These are phyloP conservation scores for Agrilus mali DNA, from an alignment of 2,888 invertebrate species.

Conservation along the genomic window DNA sequence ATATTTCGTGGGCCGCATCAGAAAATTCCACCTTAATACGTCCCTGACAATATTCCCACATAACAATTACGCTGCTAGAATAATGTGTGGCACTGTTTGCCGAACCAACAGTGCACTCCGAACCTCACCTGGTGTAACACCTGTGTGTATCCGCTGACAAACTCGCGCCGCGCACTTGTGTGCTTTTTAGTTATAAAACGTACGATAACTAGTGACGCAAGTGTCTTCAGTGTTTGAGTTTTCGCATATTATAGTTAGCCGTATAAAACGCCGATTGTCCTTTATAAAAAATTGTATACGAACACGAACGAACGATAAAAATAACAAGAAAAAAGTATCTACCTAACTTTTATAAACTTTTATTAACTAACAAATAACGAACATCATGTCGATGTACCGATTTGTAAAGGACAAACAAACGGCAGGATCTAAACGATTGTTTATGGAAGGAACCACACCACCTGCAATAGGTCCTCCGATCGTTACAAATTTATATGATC, in stretches of 20 bases:
- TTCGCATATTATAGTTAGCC: too few relatives aligned
- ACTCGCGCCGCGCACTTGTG: slow-evolving; percentile 11
- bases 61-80: neutral
- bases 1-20: neutral
- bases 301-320: too few relatives aligned
- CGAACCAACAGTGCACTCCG: slow-evolving; percentile 24
- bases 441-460: slow-evolving; percentile 55
- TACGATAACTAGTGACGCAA: too few relatives aligned
- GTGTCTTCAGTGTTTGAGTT: too few relatives aligned
- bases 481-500: slow-evolving; percentile 26
- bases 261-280: too few relatives aligned
- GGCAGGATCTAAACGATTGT: slow-evolving; percentile 48
- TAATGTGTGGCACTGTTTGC: neutral
- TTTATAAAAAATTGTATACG: too few relatives aligned
- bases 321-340: too few relatives aligned
- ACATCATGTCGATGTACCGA: slow-evolving; percentile 49
- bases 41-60: slow-evolving; percentile 20
- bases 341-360: too few relatives aligned
- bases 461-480: slow-evolving; percentile 25
- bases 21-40: slow-evolving; percentile 20
- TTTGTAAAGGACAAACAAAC: slow-evolving; percentile 55
- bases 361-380: neutral
- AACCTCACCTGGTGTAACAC: slow-evolving; percentile 32
- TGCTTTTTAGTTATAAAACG: slow-evolving; percentile 5
- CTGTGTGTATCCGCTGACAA: slow-evolving; percentile 14